Conservation (phyloP, 2,113 vertebrate genomes). For the Muntiacus reevesi region DNA sequence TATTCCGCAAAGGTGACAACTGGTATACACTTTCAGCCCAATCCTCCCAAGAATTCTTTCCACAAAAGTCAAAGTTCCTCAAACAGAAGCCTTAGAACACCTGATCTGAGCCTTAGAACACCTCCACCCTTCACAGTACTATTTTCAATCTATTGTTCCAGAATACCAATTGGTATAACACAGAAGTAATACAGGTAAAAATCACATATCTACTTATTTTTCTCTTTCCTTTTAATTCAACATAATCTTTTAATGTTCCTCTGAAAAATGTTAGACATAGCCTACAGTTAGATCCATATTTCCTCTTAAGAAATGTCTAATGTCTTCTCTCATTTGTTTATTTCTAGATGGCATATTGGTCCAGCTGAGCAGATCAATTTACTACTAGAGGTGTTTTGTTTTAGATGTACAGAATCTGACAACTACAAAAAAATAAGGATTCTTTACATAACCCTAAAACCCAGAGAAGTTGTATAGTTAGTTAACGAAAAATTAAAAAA, state of each 20-base stretch:
- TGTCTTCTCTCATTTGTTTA: neutral
- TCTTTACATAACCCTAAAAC: slow-evolving; percentile 9
- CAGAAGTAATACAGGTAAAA: neutral
- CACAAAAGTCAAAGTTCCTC: neutral
- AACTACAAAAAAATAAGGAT: neutral
- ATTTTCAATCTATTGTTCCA: neutral
- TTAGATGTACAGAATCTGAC: slow-evolving; percentile 2
- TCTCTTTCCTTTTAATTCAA: neutral
- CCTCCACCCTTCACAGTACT: neutral
- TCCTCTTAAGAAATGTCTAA: neutral
- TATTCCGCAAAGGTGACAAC: neutral
- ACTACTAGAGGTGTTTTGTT: neutral
- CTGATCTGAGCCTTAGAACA: neutral
- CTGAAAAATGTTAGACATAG: neutral
- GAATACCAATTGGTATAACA: neutral
- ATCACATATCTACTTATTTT: neutral
- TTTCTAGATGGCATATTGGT: slow-evolving; percentile 11
- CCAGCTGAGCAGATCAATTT: slow-evolving; percentile 14
- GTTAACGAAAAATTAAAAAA: neutral
- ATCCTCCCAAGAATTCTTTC: neutral
- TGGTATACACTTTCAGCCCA: neutral
- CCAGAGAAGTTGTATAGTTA: neutral
- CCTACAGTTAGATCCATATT: neutral
- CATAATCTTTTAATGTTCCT: neutral
- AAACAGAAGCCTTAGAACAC: neutral